A percentile compares a stretch with the other conserved stretches of the same genome.
Evolutionary conservation across 2,888 invertebrate genomes (phyloP).

Genomic region (Saturnia japonica): DNA sequence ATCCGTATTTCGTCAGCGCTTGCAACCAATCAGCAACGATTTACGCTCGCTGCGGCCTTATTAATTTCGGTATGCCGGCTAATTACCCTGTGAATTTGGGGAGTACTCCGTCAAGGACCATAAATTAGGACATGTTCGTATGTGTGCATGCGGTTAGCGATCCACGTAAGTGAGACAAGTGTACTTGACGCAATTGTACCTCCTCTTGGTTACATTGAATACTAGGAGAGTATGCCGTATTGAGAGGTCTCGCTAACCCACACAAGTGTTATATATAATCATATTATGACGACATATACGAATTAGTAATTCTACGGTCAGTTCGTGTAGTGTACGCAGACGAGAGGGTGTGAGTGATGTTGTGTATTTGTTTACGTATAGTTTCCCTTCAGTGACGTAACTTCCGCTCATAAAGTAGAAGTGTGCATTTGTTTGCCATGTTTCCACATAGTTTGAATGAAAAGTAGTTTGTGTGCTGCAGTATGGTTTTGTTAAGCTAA

Average conservation of each 20-base stretch:
- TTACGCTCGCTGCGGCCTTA: slow-evolving; percentile 68
- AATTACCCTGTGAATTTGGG: slow-evolving; percentile 78
- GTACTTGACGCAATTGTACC: slow-evolving; percentile 56
- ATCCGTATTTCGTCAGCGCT: slow-evolving; percentile 74
- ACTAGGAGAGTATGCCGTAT: slow-evolving; percentile 57
- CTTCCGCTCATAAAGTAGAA: slow-evolving; percentile 55
- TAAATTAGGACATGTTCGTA: slow-evolving; percentile 55
- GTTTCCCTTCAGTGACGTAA: slow-evolving; percentile 59
- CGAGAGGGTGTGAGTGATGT: slow-evolving; percentile 30
- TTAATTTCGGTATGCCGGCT: slow-evolving; percentile 76
- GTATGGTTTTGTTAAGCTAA: slow-evolving; percentile 57
- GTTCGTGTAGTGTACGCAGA: slow-evolving; percentile 39
- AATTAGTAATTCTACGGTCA: slow-evolving; percentile 35
- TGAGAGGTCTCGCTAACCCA: slow-evolving; percentile 49
- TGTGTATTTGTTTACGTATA: slow-evolving; percentile 46
- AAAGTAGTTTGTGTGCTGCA: slow-evolving; percentile 57
- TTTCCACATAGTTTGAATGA: slow-evolving; percentile 67
- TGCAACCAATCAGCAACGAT: slow-evolving; percentile 71
- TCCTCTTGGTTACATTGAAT: slow-evolving; percentile 71
- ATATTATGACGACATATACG: slow-evolving; percentile 31
- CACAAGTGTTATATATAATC: slow-evolving; percentile 36
- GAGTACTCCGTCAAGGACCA: slow-evolving; percentile 71
- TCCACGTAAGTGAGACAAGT: slow-evolving; percentile 59
- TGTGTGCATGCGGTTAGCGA: slow-evolving; percentile 53
- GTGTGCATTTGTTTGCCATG: slow-evolving; percentile 55